Percentiles rank a stretch among this genome's conserved stretches.
phyloP scores from a whole-genome alignment of 2,888 invertebrate genomes.

The Pandemis corylana region DNA sequence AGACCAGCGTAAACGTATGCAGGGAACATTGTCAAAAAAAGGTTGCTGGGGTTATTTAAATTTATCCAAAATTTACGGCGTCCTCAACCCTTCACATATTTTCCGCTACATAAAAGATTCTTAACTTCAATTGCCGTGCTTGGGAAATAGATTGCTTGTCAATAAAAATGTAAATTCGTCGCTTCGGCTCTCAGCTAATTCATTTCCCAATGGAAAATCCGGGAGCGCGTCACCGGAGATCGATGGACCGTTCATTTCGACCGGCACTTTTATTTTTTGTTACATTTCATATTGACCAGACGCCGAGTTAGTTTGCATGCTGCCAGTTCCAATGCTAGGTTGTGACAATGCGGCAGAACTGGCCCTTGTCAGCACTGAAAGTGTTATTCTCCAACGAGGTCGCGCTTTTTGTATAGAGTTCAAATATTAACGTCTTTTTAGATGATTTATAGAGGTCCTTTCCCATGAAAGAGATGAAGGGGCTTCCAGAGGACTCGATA shows the following conservation, averaged over 20 bases:
- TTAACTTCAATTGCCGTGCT: conserved; percentile 72
- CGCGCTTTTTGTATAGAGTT: conserved; percentile 67
- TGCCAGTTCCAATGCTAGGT: conserved; percentile 52
- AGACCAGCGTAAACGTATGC: conserved; percentile 4
- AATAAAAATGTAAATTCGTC: conserved; percentile 84
- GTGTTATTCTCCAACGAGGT: conserved; percentile 53
- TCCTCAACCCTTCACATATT: conserved; percentile 52
- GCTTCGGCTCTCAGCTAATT: conserved; percentile 82
- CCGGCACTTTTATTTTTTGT: conserved; percentile 65
- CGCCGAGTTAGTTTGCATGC: conserved; percentile 69
- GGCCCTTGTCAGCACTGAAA: conserved; percentile 46
- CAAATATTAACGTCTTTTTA: conserved; percentile 72
- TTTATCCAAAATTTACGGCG: conserved; percentile 13
- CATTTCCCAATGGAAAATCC: conserved; percentile 84
- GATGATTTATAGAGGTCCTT: conserved; percentile 76
- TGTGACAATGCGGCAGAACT: conserved; percentile 57
- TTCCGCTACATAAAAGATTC: conserved; percentile 65
- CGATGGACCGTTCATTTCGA: conserved; percentile 80
- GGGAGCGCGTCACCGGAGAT: conserved; percentile 81
- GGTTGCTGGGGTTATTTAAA: conserved; percentile 19
- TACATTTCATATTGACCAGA: conserved; percentile 77
- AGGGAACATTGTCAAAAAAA: conserved; percentile 1
- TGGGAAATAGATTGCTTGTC: conserved; percentile 82
- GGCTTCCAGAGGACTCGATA: conserved; percentile 70
- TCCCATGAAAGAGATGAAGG: conserved; percentile 73